Evolutionary conservation across 1,140 invertebrate species (phyloP), one percentile per base, ranked within the genome.

Genomic region (Scaptomyza pallida): DNA sequence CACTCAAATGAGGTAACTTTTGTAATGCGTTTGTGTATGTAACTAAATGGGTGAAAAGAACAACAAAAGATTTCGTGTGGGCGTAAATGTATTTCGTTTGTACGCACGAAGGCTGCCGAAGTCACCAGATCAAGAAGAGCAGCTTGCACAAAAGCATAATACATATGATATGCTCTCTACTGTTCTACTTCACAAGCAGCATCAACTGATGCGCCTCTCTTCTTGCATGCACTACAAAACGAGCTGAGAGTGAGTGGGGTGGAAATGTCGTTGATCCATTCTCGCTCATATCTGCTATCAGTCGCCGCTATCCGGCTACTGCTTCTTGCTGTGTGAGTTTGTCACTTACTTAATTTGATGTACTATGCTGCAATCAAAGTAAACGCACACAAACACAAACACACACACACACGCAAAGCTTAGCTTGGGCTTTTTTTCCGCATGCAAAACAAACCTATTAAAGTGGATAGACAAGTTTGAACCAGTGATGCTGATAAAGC

Each of bases 401-500:
- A 40, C 12, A 16, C 9, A 52, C 2, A 40, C 13, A 41, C 10
- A 16, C 16, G n/a, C 3, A 48, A 8, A 48, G n/a, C 10, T n/a
- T 9, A 17, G 35, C 43, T 30, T 35, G 65, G 43, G 50, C 40
- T 61, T 50, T 60, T 50, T 60, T 37, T 51, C 44, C 45, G 50
- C 67, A 79, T 79, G 76, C 77, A 82, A 72, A 83, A 83, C 80
- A 83, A 79, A 72, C 47, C 67, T 79, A 85, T 83, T 79, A 72
- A 83, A 78, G 56, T 50, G 61, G 50, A 60, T 75, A 63, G 67
- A 78, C 64, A 57, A 75, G 78, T 82, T 82, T 74, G 47, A 83
- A 67, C 56, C 61, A 64, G 67, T 51, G 23, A n/a, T 5, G 62
- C 56, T 71, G 61, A 75, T 75, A 72, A 72, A 75, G 73, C 73